Evolutionary conservation across 2,888 invertebrate species (phyloP), one percentile per base, ranked within the genome.

Genomic region (Parelbella ahira): DNA sequence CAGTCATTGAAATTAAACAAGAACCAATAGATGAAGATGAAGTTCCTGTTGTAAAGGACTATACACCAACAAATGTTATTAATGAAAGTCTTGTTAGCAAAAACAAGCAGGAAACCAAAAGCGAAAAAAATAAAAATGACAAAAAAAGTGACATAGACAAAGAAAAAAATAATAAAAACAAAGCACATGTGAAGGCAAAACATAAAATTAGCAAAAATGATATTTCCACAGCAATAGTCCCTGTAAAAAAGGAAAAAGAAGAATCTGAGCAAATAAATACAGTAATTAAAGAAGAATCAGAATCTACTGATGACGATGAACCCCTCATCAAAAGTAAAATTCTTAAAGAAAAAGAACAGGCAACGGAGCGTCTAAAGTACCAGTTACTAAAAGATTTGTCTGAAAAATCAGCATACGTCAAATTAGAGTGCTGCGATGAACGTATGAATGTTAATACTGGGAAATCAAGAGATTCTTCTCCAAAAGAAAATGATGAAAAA

Each of bases 391-490:
- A 82, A 62, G 86, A 87, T 53, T 70, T 84, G 44, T 78, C 87
- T 0, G 79, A 84, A 66, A 86, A 86, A 61, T 81, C 86, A 10
- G 79, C 86, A 3, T 84, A 84, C 52, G 87, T 87, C 10, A 87
- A 87, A 60, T 58, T 88, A 45, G 83, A 87, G 60, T 83, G 84
- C 63, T 87, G 81, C 58, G 82, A 88, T 58, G 83, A 81, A 38
- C 83, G 80, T 57, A 65, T 84, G 38, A 42, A 28, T 28, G 80
- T 68, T 59, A 81, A 68, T 59, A 70, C 65, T 30, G 78, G 75
- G 59, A 80, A 74, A 57, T 83, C 82, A 8, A 54, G 71, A 28
- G 82, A 81, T 48, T 68, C 45, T n/a, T 68, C 45, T n/a, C 47
- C 54, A 23, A 78, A 71, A 56, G 77, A 83, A 5, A 78, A 68